phyloP scores from a whole-genome alignment of 2,888 invertebrate species.

The Trypoxylon attenuatum region DNA sequence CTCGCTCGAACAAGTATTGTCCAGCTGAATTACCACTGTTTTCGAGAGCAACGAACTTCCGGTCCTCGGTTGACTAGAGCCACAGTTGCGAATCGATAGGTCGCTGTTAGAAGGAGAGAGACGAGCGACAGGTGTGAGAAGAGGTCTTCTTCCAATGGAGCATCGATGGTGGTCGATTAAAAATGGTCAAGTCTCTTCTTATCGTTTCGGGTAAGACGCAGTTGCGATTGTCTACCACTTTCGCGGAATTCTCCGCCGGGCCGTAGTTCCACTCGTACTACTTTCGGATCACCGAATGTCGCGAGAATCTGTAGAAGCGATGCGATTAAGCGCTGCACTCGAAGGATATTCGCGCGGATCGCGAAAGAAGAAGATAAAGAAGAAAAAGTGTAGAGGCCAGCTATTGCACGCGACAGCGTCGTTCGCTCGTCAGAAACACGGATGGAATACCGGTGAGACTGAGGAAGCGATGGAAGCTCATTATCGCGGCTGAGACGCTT shows the following conservation, averaged over 20 bases:
- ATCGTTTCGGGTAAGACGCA: not conserved
- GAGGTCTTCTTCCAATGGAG: not conserved
- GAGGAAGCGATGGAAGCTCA: not conserved
- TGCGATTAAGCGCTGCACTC: too few relatives aligned
- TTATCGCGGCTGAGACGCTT: not conserved
- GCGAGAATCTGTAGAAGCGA: too few relatives aligned
- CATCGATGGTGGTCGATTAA: not conserved
- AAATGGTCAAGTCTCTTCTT: not conserved
- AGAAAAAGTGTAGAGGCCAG: too few relatives aligned
- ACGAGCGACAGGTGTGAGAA: slow-evolving; percentile 24
- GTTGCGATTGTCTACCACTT: too few relatives aligned
- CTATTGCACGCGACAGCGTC: not conserved
- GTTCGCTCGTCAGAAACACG: not conserved
- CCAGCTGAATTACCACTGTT: too few relatives aligned
- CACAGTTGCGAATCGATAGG: slow-evolving; percentile 42
- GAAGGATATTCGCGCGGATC: too few relatives aligned
- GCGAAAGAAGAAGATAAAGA: too few relatives aligned
- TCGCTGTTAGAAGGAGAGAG: slow-evolving; percentile 22
- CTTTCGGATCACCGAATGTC: too few relatives aligned
- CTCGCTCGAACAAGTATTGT: too few relatives aligned
- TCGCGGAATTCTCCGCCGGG: too few relatives aligned
- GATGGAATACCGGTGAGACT: not conserved
- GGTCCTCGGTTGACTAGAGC: slow-evolving; percentile 19
- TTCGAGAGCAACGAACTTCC: too few relatives aligned
- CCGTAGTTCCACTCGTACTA: too few relatives aligned